phyloP scores from a whole-genome alignment of 2,888 invertebrate species.

The Mythimna pallens region DNA sequence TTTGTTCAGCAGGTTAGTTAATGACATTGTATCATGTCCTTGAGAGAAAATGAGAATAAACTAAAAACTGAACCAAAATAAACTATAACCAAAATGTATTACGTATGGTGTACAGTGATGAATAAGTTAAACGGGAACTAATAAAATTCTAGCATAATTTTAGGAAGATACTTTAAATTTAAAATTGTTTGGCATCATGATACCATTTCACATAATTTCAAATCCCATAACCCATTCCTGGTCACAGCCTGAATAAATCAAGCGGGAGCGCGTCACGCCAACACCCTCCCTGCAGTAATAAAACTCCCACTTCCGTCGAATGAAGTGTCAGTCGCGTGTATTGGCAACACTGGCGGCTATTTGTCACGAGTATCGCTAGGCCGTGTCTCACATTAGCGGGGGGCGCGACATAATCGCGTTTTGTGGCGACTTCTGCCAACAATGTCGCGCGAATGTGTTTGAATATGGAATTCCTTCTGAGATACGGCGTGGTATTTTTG shows the following conservation, averaged over 20 bases:
- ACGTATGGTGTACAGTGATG: not conserved
- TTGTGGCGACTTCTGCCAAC: conserved; percentile 53
- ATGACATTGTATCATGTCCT: no score
- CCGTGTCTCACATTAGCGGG: conserved; percentile 50
- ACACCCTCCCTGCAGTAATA: conserved; percentile 33
- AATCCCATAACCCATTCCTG: not conserved
- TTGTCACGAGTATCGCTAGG: conserved; percentile 29
- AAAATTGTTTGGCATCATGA: conserved; percentile 4
- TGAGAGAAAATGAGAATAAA: no score
- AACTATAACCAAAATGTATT: not conserved
- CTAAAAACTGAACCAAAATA: not conserved
- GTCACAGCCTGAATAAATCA: conserved; percentile 27
- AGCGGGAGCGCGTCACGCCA: conserved; percentile 18
- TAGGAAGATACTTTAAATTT: not conserved
- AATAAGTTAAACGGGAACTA: not conserved
- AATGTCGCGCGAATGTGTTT: conserved; percentile 29
- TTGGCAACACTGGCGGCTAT: conserved; percentile 38
- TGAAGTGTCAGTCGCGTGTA: conserved; percentile 25
- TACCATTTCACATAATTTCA: not conserved
- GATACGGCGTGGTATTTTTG: conserved; percentile 15
- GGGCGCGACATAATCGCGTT: conserved; percentile 56
- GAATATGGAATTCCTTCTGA: conserved; percentile 52
- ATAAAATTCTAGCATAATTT: not conserved
- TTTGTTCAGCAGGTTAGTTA: no score
- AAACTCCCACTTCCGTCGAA: conserved; percentile 36